Percentiles rank a stretch among this genome's conserved stretches.
phyloP scores from a whole-genome alignment of 35 echinoderm and acorn worm genomes.

The Heliocidaris tuberculata region DNA sequence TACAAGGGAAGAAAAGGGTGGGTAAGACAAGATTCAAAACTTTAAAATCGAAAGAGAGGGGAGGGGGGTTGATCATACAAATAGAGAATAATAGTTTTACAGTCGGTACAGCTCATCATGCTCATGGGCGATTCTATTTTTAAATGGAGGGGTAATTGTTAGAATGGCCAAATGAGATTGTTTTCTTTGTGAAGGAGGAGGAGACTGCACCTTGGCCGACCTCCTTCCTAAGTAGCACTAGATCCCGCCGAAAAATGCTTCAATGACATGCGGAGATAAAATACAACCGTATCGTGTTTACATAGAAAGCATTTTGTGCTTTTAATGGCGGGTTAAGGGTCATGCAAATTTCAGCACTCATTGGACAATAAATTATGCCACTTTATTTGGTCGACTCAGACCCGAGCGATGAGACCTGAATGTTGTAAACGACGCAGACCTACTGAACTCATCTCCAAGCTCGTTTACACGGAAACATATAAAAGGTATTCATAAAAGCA shows the following conservation, averaged over 20 bases:
- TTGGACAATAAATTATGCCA: conserved; percentile 35
- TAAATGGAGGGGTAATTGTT: too few relatives aligned
- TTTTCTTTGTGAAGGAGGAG: not conserved
- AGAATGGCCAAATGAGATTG: too few relatives aligned
- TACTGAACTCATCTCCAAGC: not conserved
- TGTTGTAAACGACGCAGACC: not conserved
- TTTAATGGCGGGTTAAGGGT: not conserved
- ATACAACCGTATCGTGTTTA: conserved; percentile 44
- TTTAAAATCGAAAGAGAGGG: too few relatives aligned
- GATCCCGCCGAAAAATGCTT: too few relatives aligned
- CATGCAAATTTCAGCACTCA: conserved; percentile 48
- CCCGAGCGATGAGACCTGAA: not conserved
- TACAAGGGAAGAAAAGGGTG: too few relatives aligned
- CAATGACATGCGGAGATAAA: not conserved
- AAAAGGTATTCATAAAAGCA: too few relatives aligned
- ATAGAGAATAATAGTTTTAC: too few relatives aligned
- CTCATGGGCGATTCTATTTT: too few relatives aligned
- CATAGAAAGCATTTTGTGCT: conserved; percentile 16
- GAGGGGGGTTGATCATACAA: too few relatives aligned
- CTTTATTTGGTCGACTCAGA: not conserved
- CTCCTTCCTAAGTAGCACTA: not conserved
- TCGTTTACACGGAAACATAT: too few relatives aligned
- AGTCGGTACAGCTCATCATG: too few relatives aligned
- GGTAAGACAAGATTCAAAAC: too few relatives aligned
- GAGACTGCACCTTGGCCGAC: not conserved